Conservation (phyloP, 2,888 invertebrate genomes). For the Uropetala carovei region DNA sequence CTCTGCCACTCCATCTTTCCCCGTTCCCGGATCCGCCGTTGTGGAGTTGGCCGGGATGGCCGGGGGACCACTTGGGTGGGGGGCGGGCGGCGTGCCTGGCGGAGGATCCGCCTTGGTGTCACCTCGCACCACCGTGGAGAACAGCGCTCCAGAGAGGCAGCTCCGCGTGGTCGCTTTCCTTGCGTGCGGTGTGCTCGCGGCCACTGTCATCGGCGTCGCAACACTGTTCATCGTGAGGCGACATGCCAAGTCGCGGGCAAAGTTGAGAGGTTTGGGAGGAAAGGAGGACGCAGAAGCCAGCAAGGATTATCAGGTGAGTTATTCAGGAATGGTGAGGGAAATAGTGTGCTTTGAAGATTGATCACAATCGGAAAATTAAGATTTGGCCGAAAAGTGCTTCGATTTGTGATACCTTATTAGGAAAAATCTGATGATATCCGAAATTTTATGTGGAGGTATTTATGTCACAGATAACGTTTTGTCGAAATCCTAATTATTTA, state of each 20-base stretch:
- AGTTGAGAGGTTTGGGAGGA: conserved; percentile 85
- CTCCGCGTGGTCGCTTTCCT: conserved; percentile 78
- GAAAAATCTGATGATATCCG: too few species aligned
- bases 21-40: not conserved
- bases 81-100: conserved; percentile 36
- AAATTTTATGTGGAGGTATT: too few species aligned
- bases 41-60: conserved; percentile 50
- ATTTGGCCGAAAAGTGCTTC: too few species aligned
- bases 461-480: too few species aligned
- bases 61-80: conserved; percentile 48
- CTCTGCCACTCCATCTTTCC: conserved; percentile 28
- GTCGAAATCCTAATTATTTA: too few species aligned
- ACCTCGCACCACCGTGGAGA: conserved; percentile 41
- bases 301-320: conserved; percentile 90
- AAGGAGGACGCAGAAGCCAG: conserved; percentile 89
- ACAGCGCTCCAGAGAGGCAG: conserved; percentile 72
- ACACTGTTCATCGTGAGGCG: conserved; percentile 84
- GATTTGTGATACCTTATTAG: too few species aligned
- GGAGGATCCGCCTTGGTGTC: conserved; percentile 24
- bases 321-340: not conserved
- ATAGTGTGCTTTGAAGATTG: too few species aligned
- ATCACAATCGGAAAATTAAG: too few species aligned
- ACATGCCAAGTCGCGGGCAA: conserved; percentile 87
- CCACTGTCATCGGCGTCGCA: conserved; percentile 80
- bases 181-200: conserved; percentile 81